These are phyloP conservation scores for Steatornis caripensis DNA, from an alignment of 2,113 vertebrate species.

Conservation along the genomic window DNA sequence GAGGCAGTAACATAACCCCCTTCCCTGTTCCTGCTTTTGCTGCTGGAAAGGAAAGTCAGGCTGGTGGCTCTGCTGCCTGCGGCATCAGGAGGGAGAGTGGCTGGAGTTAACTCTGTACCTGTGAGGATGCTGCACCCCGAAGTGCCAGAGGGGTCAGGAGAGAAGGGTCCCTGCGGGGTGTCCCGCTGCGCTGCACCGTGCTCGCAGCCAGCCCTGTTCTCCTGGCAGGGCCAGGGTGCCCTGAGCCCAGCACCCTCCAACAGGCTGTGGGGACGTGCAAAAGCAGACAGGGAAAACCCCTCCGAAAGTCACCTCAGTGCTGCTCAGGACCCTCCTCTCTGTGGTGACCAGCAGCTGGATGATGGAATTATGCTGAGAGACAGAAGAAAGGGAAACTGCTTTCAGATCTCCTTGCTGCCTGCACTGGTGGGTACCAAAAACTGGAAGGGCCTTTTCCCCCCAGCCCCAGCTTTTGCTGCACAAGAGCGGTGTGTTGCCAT, in stretches of 20 bases:
- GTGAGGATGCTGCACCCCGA: not conserved
- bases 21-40: not conserved
- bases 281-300: not conserved
- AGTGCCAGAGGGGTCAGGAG: not conserved
- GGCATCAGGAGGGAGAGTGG: not conserved
- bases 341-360: not conserved
- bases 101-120: not conserved
- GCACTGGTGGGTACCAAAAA: not conserved
- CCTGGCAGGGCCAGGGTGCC: not conserved
- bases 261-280: not conserved
- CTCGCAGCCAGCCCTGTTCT: not conserved
- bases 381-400: not conserved
- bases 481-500: not conserved
- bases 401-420: not conserved
- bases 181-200: not conserved
- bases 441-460: too few species aligned
- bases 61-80: not conserved
- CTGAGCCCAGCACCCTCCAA: not conserved
- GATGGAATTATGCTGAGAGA: accelerated
- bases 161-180: not conserved
- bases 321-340: not conserved
- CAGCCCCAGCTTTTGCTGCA: not conserved
- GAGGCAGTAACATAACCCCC: not conserved
- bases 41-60: not conserved
- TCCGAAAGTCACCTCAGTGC: not conserved